Evolutionary conservation across 2,797 vertebrate genomes (phyloP).

Genomic region (Lutjanus campechanus): DNA sequence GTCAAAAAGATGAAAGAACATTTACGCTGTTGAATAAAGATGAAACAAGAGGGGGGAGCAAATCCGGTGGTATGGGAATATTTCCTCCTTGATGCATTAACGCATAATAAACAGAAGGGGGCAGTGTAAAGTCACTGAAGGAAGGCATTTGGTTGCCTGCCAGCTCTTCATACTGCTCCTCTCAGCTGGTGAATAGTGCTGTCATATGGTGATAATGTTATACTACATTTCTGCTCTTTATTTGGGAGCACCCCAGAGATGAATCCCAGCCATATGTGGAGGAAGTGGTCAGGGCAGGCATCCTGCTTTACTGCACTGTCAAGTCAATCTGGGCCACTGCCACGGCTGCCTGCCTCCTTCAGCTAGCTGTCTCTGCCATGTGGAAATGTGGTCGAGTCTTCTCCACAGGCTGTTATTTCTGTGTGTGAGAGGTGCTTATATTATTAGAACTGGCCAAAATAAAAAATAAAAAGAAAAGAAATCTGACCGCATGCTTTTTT

Average conservation of each 20-base stretch:
- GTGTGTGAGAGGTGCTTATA: slow-evolving; percentile 41
- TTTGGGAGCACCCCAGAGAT: slow-evolving; percentile 57
- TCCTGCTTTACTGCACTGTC: slow-evolving; percentile 58
- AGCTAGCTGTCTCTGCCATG: slow-evolving; percentile 44
- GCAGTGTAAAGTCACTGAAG: slow-evolving; percentile 62
- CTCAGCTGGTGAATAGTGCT: slow-evolving; percentile 62
- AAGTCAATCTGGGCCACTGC: slow-evolving; percentile 59
- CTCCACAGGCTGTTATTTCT: slow-evolving; percentile 44
- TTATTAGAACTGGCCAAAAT: slow-evolving; percentile 43
- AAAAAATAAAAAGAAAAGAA: not conserved
- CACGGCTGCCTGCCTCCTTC: slow-evolving; percentile 58
- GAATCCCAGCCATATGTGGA: slow-evolving; percentile 67
- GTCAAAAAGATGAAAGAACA: not conserved
- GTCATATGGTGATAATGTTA: slow-evolving; percentile 71
- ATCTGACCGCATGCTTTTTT: slow-evolving; percentile 25
- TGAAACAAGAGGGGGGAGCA: not conserved
- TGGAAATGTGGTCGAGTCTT: slow-evolving; percentile 50
- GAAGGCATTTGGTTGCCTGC: slow-evolving; percentile 21
- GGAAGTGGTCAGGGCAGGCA: slow-evolving; percentile 66
- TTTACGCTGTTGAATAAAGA: not conserved
- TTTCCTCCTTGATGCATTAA: slow-evolving; percentile 15
- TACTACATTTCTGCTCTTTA: slow-evolving; percentile 61
- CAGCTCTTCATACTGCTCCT: slow-evolving; percentile 47
- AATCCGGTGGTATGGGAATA: accelerated
- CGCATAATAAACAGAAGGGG: slow-evolving; percentile 46